Conservation (phyloP, 2,113 vertebrate genomes). For the Apeltes quadracus region DNA sequence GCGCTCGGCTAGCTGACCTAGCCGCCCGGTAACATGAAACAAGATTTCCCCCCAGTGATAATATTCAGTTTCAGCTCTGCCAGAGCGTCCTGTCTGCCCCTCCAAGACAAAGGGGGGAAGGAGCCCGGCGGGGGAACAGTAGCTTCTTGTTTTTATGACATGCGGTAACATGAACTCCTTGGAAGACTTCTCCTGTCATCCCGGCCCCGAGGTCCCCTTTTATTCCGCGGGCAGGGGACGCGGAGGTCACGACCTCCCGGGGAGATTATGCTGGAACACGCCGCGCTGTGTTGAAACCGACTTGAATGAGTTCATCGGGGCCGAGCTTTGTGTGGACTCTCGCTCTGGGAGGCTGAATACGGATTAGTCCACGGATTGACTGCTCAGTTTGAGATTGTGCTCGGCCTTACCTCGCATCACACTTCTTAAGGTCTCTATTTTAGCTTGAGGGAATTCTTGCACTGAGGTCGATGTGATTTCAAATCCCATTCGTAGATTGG, state of each 20-base stretch:
- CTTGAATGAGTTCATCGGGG: constrained; percentile 71
- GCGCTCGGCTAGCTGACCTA: constrained; percentile 30
- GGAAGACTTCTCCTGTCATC: constrained; percentile 92
- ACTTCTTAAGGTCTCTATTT: constrained; percentile 26
- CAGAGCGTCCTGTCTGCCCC: constrained; percentile 86
- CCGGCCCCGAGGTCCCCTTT: constrained; percentile 85
- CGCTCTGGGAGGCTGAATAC: constrained; percentile 67
- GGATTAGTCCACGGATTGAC: constrained; percentile 69
- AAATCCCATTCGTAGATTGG: neutral
- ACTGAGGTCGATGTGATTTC: neutral
- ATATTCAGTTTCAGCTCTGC: constrained; percentile 95
- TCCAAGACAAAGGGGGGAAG: constrained; percentile 92
- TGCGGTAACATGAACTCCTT: constrained; percentile 96
- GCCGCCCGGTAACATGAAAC: constrained; percentile 92
- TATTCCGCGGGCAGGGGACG: constrained; percentile 85
- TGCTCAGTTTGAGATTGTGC: constrained; percentile 61
- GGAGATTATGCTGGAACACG: constrained; percentile 78
- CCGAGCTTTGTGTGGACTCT: constrained; percentile 56
- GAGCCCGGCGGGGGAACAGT: constrained; percentile 90
- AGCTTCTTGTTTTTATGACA: constrained; percentile 90
- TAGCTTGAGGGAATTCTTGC: constrained; percentile 5
- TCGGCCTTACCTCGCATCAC: constrained; percentile 33
- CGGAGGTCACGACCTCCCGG: constrained; percentile 85
- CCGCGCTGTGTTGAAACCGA: constrained; percentile 65
- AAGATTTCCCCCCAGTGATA: constrained; percentile 86